These are phyloP conservation scores for Ophioninae sp. DNA, from an alignment of 2,888 invertebrate species.

Conservation along the genomic window DNA sequence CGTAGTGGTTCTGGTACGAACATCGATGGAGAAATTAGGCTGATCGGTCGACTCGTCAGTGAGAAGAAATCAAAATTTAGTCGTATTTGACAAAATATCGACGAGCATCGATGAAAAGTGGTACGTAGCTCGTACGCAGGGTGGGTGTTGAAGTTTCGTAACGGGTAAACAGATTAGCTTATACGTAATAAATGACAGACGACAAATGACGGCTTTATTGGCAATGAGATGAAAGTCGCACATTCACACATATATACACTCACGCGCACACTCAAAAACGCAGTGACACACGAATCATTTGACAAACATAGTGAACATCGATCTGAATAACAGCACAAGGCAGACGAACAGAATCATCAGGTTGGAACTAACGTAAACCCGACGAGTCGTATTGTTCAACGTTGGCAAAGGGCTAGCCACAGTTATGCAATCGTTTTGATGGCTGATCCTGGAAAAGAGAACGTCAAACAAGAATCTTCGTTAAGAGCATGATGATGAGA, in stretches of 20 bases:
- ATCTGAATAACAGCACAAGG: slow-evolving; percentile 58
- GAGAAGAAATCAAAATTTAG: too few species aligned
- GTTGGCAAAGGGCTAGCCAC: slow-evolving; percentile 56
- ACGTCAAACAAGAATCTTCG: slow-evolving; percentile 49
- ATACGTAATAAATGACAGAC: slow-evolving; percentile 42
- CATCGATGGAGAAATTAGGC: not conserved
- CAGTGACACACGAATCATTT: slow-evolving; percentile 42
- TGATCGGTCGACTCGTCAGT: not conserved
- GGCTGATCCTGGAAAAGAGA: slow-evolving; percentile 58
- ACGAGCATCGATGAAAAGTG: not conserved
- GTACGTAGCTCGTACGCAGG: not conserved
- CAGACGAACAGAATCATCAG: slow-evolving; percentile 58
- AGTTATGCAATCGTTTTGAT: slow-evolving; percentile 60
- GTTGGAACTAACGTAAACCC: slow-evolving; percentile 52
- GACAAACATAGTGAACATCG: slow-evolving; percentile 58
- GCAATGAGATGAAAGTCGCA: slow-evolving; percentile 8
- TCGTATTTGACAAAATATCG: too few species aligned
- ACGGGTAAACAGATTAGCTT: slow-evolving; percentile 21
- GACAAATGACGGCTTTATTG: slow-evolving; percentile 56
- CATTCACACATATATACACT: slow-evolving; percentile 9
- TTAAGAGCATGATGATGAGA: slow-evolving; percentile 32
- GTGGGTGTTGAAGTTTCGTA: not conserved
- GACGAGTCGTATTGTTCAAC: slow-evolving; percentile 55
- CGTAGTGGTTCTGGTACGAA: not conserved
- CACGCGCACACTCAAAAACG: slow-evolving; percentile 4